phyloP scores from a whole-genome alignment of 2,797 vertebrate species.

The Odontamblyopus lacepedii region DNA sequence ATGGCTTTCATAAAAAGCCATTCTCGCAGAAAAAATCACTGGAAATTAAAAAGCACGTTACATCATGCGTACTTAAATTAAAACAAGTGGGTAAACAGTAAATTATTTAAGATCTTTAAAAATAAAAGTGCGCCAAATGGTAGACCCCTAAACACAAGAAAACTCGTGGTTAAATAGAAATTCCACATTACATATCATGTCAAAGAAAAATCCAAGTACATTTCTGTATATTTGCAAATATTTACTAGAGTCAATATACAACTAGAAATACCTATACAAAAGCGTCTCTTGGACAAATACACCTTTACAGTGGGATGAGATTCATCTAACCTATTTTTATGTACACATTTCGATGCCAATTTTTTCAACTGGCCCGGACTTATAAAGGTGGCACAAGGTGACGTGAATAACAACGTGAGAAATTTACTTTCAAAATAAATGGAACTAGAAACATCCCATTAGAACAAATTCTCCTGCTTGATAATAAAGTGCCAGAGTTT shows the following conservation, averaged over 20 bases:
- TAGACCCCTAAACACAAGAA: slow-evolving; percentile 87
- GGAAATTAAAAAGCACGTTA: slow-evolving; percentile 94
- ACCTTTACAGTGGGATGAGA: slow-evolving; percentile 85
- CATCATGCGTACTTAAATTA: slow-evolving; percentile 99
- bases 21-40: slow-evolving; percentile 73
- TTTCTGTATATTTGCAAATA: slow-evolving; percentile 97
- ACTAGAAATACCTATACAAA: slow-evolving; percentile 99
- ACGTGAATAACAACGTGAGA: slow-evolving; percentile 60
- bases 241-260: slow-evolving; percentile 99
- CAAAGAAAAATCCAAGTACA: slow-evolving; percentile 87
- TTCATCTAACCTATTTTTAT: slow-evolving; percentile 88
- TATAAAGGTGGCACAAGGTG: slow-evolving; percentile 60
- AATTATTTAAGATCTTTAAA: slow-evolving; percentile 91
- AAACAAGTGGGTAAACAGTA: slow-evolving; percentile 90
- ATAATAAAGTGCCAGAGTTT: slow-evolving; percentile 87
- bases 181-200: slow-evolving; percentile 86
- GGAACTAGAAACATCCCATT: slow-evolving; percentile 34
- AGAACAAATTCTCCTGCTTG: slow-evolving; percentile 61
- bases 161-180: slow-evolving; percentile 89
- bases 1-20: slow-evolving; percentile 85
- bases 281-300: slow-evolving; percentile 95
- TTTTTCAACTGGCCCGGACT: slow-evolving; percentile 51
- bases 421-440: slow-evolving; percentile 48
- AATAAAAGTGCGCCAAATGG: slow-evolving; percentile 87
- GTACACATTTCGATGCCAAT: slow-evolving; percentile 77